Evolutionary conservation across 2,888 invertebrate species (phyloP).

Genomic region (Thymelicus acteon): DNA sequence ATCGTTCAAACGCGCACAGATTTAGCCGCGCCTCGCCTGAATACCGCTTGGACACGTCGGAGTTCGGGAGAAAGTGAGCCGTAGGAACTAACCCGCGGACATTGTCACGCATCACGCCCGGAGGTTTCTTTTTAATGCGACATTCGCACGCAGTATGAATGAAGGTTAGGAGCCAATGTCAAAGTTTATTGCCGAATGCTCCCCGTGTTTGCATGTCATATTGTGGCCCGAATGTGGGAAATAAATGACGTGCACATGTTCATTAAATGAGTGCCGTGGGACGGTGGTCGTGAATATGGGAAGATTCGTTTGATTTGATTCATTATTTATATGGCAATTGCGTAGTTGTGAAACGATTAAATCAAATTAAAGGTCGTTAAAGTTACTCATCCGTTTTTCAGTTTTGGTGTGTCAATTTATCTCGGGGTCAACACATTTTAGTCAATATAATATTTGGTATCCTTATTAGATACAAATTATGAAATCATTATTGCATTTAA

Average conservation of each 20-base stretch:
- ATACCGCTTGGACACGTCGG: slow-evolving; percentile 6
- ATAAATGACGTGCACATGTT: slow-evolving; percentile 8
- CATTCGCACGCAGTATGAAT: slow-evolving; percentile 13
- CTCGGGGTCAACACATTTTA: too few species aligned
- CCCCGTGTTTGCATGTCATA: slow-evolving; percentile 6
- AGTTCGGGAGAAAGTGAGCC: slow-evolving; percentile 41
- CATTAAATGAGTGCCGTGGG: not conserved
- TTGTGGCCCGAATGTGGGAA: slow-evolving; percentile 3
- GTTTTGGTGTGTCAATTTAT: not conserved
- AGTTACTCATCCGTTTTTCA: too few species aligned
- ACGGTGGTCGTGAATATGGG: not conserved
- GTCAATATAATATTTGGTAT: too few species aligned
- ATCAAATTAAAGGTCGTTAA: not conserved
- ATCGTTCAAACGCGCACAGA: slow-evolving; percentile 35
- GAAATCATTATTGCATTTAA: too few species aligned
- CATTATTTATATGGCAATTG: not conserved
- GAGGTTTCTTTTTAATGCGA: slow-evolving; percentile 1
- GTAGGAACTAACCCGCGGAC: slow-evolving; percentile 10
- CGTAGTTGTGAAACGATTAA: not conserved
- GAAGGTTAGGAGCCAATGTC: slow-evolving; percentile 31
- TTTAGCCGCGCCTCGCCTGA: slow-evolving; percentile 39
- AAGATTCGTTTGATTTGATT: not conserved
- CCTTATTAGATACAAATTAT: too few species aligned
- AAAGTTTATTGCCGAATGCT: slow-evolving; percentile 18
- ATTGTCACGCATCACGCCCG: not conserved